Evolutionary conservation across 2,113 vertebrate genomes (phyloP), one percentile per base, ranked within the genome.

Genomic region (Corythoichthys haematopterus): DNA sequence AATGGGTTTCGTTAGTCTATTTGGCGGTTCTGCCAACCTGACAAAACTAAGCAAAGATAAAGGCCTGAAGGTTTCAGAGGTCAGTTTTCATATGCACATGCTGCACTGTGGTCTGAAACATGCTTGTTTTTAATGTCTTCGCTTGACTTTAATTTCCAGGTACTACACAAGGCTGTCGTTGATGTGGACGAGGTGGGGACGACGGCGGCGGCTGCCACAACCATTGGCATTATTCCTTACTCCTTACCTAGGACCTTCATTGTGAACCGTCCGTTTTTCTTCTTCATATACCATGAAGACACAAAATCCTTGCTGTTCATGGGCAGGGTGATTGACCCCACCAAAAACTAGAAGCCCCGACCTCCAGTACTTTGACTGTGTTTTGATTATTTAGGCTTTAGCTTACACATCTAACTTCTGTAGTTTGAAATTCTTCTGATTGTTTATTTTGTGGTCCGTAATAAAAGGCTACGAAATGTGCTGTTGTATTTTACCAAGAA

Each of bases 171-270:
- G 80, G 92, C 96, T 10, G 87, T 88, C 70, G 92, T 95, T 47
- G 93, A 96, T 33, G 93, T 95, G 47, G 91, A 97, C 56, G 94
- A 97, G 76, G 88, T 68, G 4, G 96, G 95, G 65, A 95, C 95
- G 0, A 91, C 88, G 38, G 95, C 93, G 1, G 85, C 86, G 33
- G 89, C 89, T 7, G 91, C 85, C 36, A 95, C 87, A 11, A 71
- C 86, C 0, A 69, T 80, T 6, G 89, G 93, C 85, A 94, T 95
- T 10, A 91, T 61, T 2, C 90, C 92, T 35, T 94, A 93, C 38
- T 90, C 92, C 0, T 69, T 93, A 80, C 94, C 94, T 62, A 80
- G 74, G 57, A 55, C 75, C 56, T 88, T 97, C 82, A 88, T 56
- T 28, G 82, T 94, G 52, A 79, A 96, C 80, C 88, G 87, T 48